Conservation (phyloP, 2,113 vertebrate genomes). For the Sporophila hypoxantha region DNA sequence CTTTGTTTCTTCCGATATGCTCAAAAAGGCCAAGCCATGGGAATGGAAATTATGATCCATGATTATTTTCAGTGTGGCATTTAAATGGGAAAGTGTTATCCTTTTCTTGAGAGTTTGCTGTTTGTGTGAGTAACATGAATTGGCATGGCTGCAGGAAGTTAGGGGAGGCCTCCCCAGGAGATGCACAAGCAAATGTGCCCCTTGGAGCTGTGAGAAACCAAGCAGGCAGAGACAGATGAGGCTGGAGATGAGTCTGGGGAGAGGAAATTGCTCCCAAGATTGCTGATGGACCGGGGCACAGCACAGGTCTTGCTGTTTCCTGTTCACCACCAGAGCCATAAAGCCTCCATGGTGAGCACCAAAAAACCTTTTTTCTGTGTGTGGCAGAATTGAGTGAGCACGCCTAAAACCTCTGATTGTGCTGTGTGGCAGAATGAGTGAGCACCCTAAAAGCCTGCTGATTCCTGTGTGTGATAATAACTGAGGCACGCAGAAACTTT, state of each 20-base stretch:
- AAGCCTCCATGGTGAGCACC: no score
- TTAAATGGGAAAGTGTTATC: not conserved
- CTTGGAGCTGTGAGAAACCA: not conserved
- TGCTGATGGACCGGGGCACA: not conserved
- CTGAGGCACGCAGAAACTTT: no score
- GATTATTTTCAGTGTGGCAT: not conserved
- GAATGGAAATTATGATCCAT: not conserved
- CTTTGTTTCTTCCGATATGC: not conserved
- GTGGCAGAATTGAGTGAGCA: no score
- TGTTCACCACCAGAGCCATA: not conserved
- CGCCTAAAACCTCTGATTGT: no score
- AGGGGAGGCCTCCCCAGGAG: not conserved
- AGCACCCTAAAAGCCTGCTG: no score
- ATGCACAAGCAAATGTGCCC: not conserved
- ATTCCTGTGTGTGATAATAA: no score
- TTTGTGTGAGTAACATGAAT: fast-evolving
- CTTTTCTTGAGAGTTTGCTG: not conserved
- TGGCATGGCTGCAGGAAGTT: not conserved
- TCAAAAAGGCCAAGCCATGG: not conserved
- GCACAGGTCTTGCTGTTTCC: not conserved
- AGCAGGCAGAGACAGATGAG: not conserved
- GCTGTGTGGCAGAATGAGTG: no score
- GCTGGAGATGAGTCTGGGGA: not conserved
- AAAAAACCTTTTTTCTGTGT: no score
- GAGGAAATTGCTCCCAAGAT: not conserved